phyloP scores from a whole-genome alignment of 1,140 invertebrate species.

The Sminthurinus signatus region DNA sequence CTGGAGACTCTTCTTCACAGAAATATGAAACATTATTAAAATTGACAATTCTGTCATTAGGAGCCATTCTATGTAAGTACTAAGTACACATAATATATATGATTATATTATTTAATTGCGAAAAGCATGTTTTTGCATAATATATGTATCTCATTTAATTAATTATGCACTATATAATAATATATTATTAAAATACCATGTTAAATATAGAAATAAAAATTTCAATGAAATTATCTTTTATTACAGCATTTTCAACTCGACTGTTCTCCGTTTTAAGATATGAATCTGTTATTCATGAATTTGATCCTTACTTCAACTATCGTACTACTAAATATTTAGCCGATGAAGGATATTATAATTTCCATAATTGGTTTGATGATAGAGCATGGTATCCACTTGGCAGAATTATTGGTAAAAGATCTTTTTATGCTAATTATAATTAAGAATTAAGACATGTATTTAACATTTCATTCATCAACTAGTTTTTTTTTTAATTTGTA shows the following conservation, averaged over 20 bases:
- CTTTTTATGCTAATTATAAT: no score
- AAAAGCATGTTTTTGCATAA: neutral
- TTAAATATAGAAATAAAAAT: neutral
- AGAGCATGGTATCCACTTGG: slow-evolving; percentile 96
- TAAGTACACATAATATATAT: neutral
- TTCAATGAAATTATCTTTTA: neutral
- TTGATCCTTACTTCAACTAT: slow-evolving; percentile 99
- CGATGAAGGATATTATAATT: slow-evolving; percentile 94
- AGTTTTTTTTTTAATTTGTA: no score
- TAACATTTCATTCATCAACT: no score
- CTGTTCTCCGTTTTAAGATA: slow-evolving; percentile 94
- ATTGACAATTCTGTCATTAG: slow-evolving; percentile 80
- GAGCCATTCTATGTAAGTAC: slow-evolving; percentile 85
- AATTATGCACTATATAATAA: neutral
- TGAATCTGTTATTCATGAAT: slow-evolving; percentile 97
- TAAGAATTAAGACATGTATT: no score
- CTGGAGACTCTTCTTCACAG: slow-evolving; percentile 54
- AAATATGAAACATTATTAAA: slow-evolving; percentile 94
- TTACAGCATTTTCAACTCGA: slow-evolving; percentile 83
- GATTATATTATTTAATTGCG: neutral
- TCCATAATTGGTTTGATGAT: slow-evolving; percentile 78
- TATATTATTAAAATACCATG: slow-evolving; percentile 9
- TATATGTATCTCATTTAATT: neutral
- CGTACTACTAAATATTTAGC: slow-evolving; percentile 89
- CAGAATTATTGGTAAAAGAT: slow-evolving; percentile 83